Evolutionary conservation across 2,113 vertebrate species (phyloP), one percentile per base, ranked within the genome.

Genomic region (Phaethon lepturus): DNA sequence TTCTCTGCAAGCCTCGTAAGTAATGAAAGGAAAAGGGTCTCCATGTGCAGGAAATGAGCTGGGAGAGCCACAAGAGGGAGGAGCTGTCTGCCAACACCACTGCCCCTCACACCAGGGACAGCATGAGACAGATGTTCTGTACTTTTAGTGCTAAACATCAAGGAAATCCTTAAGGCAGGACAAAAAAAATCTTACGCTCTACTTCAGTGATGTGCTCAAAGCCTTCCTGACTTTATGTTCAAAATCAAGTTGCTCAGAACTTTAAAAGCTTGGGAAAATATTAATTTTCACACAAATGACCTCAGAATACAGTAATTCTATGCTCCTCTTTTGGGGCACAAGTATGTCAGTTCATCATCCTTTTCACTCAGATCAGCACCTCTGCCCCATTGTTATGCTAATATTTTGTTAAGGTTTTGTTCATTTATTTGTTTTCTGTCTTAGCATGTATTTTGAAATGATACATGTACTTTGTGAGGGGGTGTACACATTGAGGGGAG

Each of bases 41-140:
- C 87, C 56, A 28, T 53, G 64, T 56, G 88, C 88, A 97, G 97
- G 76, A 98, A 98, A 95, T 78, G 4, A 95, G 76, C 47, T 59
- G 78, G 96, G 88, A 96, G 72, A 97, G 91, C 52, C 95, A 97
- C 92, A 94, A 96, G 58, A 92, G 45, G 35, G 79, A 82, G 42
- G 64, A 82, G 79, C 60, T 86, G 40, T 38, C 67, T 97, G 89
- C 88, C 92, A 91, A 49, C 42, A 92, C 4, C 55, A 33, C 31
- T 44, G 17, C 50, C 78, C 50, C 72, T 98, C 86, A 67, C 93
- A 79, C 35, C 44, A 91, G 56, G 44, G 86, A 94, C 64, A 95
- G 24, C 74, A 93, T 4, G 28, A 93, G 64, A 45, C 90, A 98
- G 75, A 95, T 86, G 26, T 93, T 96, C 8, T 6, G 47, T 71